Percentiles rank a stretch among this genome's conserved stretches.
phyloP scores from a whole-genome alignment of 2,888 invertebrate genomes.

The Drosophila kanekoi region DNA sequence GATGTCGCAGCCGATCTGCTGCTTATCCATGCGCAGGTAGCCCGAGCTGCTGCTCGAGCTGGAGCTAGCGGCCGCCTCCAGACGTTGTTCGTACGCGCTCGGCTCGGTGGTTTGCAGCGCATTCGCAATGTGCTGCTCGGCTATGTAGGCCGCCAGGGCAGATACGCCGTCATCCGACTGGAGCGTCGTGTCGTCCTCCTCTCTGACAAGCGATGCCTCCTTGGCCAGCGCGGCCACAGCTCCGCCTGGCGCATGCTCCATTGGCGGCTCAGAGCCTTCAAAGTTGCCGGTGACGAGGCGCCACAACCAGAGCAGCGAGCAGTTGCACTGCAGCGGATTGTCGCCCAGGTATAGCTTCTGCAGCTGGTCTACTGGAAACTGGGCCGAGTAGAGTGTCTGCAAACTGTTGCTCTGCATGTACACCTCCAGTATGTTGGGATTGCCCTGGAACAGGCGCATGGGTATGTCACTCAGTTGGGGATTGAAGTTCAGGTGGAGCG shows the following conservation, averaged over 20 bases:
- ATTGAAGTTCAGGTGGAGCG: conserved; percentile 92
- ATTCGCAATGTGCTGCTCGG: conserved; percentile 75
- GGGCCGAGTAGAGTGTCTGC: conserved; percentile 91
- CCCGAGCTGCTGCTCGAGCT: conserved; percentile 54
- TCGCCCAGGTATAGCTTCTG: conserved; percentile 91
- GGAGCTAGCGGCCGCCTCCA: conserved; percentile 45
- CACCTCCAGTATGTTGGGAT: conserved; percentile 91
- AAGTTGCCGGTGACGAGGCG: conserved; percentile 87
- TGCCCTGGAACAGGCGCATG: conserved; percentile 93
- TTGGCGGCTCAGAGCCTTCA: conserved; percentile 66
- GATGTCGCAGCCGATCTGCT: conserved; percentile 84
- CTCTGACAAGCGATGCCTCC: conserved; percentile 49
- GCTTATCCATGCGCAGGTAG: conserved; percentile 82
- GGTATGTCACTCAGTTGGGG: conserved; percentile 90
- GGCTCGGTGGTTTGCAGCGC: conserved; percentile 69
- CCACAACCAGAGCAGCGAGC: conserved; percentile 95
- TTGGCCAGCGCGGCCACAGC: conserved; percentile 80
- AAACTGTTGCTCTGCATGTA: conserved; percentile 92
- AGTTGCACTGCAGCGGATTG: conserved; percentile 94
- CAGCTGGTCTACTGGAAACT: conserved; percentile 93
- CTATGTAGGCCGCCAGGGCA: conserved; percentile 77
- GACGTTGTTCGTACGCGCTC: conserved; percentile 56
- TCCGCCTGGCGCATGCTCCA: conserved; percentile 69
- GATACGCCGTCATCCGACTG: conserved; percentile 66
- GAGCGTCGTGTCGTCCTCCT: conserved; percentile 56